Percentiles rank a stretch among this genome's conserved stretches.
Conservation (phyloP, 2,888 invertebrate species). For the Pelosia muscerda region DNA sequence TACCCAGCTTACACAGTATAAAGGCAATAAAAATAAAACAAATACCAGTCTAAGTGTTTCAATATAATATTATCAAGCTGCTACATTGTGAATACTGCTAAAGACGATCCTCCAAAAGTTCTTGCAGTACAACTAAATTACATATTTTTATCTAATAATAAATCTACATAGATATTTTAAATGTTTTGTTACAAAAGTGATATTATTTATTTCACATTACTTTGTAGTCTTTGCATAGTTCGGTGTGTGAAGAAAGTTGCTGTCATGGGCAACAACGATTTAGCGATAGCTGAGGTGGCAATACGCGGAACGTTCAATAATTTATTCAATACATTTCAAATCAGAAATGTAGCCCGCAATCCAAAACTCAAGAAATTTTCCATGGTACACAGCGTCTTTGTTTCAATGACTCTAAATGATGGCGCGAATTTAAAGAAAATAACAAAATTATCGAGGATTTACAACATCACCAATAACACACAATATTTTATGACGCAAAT, state of each 20-base stretch:
- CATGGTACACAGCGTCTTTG: constrained; percentile 64
- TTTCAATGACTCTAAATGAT: constrained; percentile 60
- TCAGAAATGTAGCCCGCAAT: constrained; percentile 51
- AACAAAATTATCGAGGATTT: constrained; percentile 53
- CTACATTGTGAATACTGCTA: neutral
- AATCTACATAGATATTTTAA: neutral
- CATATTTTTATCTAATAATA: neutral
- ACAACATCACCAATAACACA: constrained; percentile 55
- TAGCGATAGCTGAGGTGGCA: constrained; percentile 53
- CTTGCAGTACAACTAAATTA: constrained; percentile 5
- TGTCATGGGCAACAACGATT: constrained; percentile 48
- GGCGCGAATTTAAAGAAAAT: constrained; percentile 61
- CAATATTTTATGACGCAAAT: constrained; percentile 59
- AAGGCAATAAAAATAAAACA: constrained; percentile 3
- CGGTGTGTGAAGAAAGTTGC: constrained; percentile 48
- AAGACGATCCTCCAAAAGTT: neutral
- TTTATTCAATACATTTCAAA: constrained; percentile 60
- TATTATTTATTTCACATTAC: constrained; percentile 35
- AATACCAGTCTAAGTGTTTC: neutral
- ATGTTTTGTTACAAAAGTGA: constrained; percentile 38
- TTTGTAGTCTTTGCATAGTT: constrained; percentile 27
- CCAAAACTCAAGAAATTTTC: constrained; percentile 59
- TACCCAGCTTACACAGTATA: neutral
- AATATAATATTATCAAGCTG: neutral
- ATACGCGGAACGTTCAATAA: constrained; percentile 60